These are phyloP conservation scores for Chymomyza fuscimana DNA, from an alignment of 2,888 invertebrate genomes.

Conservation along the genomic window DNA sequence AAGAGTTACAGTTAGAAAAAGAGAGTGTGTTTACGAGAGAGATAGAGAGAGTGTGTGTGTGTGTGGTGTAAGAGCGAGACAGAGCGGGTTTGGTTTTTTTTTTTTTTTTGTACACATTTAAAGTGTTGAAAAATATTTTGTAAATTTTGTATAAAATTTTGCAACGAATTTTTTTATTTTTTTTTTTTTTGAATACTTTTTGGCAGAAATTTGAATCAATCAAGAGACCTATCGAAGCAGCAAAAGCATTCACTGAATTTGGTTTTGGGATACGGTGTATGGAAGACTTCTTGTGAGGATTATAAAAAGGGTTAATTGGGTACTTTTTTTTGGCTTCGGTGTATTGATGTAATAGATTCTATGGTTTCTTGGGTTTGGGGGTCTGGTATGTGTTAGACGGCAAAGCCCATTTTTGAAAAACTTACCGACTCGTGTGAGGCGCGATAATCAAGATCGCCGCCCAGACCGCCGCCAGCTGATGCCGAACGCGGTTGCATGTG, in stretches of 20 bases:
- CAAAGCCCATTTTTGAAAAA: slow-evolving; percentile 53
- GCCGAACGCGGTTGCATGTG: slow-evolving; percentile 82
- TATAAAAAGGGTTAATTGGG: neutral
- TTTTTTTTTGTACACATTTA: slow-evolving; percentile 15
- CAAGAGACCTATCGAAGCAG: slow-evolving; percentile 64
- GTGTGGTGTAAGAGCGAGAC: slow-evolving; percentile 24
- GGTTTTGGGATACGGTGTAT: neutral
- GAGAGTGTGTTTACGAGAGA: slow-evolving; percentile 1
- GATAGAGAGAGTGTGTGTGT: slow-evolving; percentile 21
- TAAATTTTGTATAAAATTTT: slow-evolving; percentile 25
- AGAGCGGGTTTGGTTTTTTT: slow-evolving; percentile 35
- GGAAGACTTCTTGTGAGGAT: slow-evolving; percentile 10
- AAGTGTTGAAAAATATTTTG: slow-evolving; percentile 1
- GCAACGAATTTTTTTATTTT: slow-evolving; percentile 8
- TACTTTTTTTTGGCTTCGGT: neutral
- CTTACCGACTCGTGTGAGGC: slow-evolving; percentile 92
- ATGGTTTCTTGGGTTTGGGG: slow-evolving; percentile 12
- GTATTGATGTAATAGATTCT: neutral
- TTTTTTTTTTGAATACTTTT: slow-evolving; percentile 16
- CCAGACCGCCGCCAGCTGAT: slow-evolving; percentile 80
- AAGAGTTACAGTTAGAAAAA: neutral
- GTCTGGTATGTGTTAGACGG: neutral
- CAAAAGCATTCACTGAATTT: slow-evolving; percentile 68
- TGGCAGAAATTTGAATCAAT: slow-evolving; percentile 52
- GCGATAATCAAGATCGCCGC: slow-evolving; percentile 89